Evolutionary conservation across 2,888 invertebrate species (phyloP), one percentile per base, ranked within the genome.

Genomic region (Apotomis capreana): DNA sequence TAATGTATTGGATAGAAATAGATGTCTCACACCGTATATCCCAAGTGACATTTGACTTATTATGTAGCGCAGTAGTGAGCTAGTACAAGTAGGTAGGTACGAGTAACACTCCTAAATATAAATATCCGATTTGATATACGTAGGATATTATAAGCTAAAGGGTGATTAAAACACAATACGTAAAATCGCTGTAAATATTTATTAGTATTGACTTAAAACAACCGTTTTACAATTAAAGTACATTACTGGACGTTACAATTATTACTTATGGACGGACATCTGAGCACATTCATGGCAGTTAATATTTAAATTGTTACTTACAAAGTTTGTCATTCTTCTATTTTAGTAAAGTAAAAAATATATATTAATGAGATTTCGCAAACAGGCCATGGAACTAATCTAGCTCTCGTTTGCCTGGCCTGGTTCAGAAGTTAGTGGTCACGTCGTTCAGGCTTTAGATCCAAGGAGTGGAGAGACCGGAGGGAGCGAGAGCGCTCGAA

Each of bases 401-500:
- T 65, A 65, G 65, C 55, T 46, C n/a, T 65, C 15, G 15, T 65
- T 57, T 58, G 36, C 51, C n/a, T 51, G 63, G 63, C 52, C 52
- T 15, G 49, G 51, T 62, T 13, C 59, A 49, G 12, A 13, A 51
- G 49, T 68, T 15, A 68, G 40, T 68, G 57, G 37, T 91, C 91
- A 74, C 92, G 91, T 77, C 91, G 83, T 63, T 93, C 93, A 0
- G 91, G 91, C 77, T 92, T 91, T 82, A 93, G 80, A 77, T 95
- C 95, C 80, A 95, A 90, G 68, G 95, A 95, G 79, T 95, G 94
- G 62, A 96, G 89, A 75, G 95, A 95, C 77, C 96, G 92, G 51
- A 96, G 92, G 65, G 96, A 97, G 83, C 96, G 94, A 46, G 97
- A 97, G 78, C 97, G 95, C 89, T 98, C 98, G 84, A 98, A 98